These are phyloP conservation scores for Pseudoatta argentina DNA, from an alignment of 1,140 invertebrate species.

Conservation along the genomic window DNA sequence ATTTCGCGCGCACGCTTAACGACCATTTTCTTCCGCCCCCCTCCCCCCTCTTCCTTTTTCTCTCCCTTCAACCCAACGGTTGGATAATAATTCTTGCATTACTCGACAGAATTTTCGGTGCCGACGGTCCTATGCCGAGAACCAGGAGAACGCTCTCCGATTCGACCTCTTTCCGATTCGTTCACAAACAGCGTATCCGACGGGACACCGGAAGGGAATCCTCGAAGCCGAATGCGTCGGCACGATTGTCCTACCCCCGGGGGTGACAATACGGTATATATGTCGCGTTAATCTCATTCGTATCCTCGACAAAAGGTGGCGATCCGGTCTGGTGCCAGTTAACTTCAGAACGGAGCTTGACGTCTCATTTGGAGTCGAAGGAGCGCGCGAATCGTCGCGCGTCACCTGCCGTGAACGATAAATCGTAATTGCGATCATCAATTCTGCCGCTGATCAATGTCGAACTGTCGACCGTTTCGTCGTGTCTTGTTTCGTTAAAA, in stretches of 20 bases:
- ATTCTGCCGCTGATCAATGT: slow-evolving; percentile 65
- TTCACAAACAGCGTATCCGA: slow-evolving; percentile 15
- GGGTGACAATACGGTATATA: slow-evolving; percentile 71
- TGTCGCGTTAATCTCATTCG: slow-evolving; percentile 71
- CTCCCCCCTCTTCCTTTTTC: slow-evolving; percentile 29
- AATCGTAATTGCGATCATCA: slow-evolving; percentile 64
- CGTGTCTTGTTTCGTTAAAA: slow-evolving; percentile 56
- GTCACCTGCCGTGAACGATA: slow-evolving; percentile 63
- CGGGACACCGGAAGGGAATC: slow-evolving; percentile 48
- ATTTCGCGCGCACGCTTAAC: slow-evolving; percentile 79
- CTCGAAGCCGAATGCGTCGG: slow-evolving; percentile 58
- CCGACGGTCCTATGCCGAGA: slow-evolving; percentile 52
- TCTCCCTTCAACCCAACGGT: slow-evolving; percentile 58
- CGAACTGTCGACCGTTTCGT: slow-evolving; percentile 51
- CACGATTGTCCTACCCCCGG: slow-evolving; percentile 76
- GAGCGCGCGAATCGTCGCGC: slow-evolving; percentile 19
- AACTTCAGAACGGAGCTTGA: slow-evolving; percentile 69
- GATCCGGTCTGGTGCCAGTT: slow-evolving; percentile 50
- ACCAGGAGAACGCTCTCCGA: slow-evolving; percentile 25
- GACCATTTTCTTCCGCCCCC: slow-evolving; percentile 68
- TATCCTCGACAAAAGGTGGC: slow-evolving; percentile 67
- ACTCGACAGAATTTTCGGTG: slow-evolving; percentile 81
- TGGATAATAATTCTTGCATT: slow-evolving; percentile 84
- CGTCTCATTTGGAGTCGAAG: slow-evolving; percentile 73
- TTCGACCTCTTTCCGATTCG: slow-evolving; percentile 21